A percentile compares a stretch with the other conserved stretches of the same genome.
Conservation (phyloP, 2,888 invertebrate genomes). For the Sinotaia quadrata region DNA sequence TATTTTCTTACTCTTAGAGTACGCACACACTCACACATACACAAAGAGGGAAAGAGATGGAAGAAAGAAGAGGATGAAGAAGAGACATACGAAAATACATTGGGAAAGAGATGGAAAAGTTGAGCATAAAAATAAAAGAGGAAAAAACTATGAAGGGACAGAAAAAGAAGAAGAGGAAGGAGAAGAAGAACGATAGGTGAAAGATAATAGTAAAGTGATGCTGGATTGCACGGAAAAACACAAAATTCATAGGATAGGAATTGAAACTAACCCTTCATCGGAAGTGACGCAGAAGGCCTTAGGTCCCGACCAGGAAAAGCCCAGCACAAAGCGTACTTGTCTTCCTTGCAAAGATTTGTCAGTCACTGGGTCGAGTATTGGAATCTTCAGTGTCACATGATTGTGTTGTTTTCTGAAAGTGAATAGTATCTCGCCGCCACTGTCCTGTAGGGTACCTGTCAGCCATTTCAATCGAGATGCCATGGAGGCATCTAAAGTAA, state of each 20-base stretch:
- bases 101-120: too few relatives aligned
- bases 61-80: too few relatives aligned
- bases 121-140: too few relatives aligned
- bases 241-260: background rate
- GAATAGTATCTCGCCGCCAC: constrained; percentile 41
- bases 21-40: too few relatives aligned
- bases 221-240: too few relatives aligned
- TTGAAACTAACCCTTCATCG: constrained; percentile 25
- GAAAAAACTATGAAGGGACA: too few relatives aligned
- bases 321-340: constrained; percentile 51
- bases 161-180: too few relatives aligned
- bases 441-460: constrained; percentile 40
- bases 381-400: constrained; percentile 37
- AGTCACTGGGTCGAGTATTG: constrained; percentile 44
- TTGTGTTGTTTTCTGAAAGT: constrained; percentile 35
- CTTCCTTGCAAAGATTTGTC: constrained; percentile 45
- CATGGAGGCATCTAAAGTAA: constrained; percentile 41
- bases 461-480: constrained; percentile 38
- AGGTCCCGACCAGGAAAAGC: constrained; percentile 54
- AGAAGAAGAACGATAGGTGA: too few relatives aligned
- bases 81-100: too few relatives aligned
- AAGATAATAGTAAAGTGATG: too few relatives aligned
- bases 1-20: too few relatives aligned
- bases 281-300: constrained; percentile 46
- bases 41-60: too few relatives aligned